phyloP scores from a whole-genome alignment of 2,888 invertebrate species.

The Cantharis rustica region DNA sequence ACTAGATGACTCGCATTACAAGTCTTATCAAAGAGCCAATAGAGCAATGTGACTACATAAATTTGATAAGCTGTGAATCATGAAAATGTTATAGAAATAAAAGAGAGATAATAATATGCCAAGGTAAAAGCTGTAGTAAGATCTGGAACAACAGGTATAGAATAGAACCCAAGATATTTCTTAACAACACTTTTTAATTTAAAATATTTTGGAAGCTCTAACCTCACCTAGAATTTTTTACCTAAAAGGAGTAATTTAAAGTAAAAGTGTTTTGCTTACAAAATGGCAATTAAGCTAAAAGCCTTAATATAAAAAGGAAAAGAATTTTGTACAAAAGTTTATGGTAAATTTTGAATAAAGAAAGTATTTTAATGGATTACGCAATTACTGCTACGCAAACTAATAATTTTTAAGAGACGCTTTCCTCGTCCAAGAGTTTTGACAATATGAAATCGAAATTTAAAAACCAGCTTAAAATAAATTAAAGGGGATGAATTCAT shows the following conservation, averaged over 20 bases:
- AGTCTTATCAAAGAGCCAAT: too few species aligned
- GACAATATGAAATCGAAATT: constrained; percentile 6
- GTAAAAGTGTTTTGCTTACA: constrained; percentile 19
- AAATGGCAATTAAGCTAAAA: constrained; percentile 23
- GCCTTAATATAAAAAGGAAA: constrained; percentile 6
- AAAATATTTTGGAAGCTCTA: not conserved
- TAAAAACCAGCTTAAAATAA: not conserved
- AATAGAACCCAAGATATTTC: not conserved
- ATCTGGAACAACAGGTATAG: too few species aligned
- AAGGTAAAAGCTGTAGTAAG: too few species aligned
- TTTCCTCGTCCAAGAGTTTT: constrained; percentile 4
- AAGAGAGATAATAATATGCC: too few species aligned
- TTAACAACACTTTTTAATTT: not conserved
- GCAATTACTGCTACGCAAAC: constrained; percentile 15
- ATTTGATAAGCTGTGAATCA: too few species aligned
- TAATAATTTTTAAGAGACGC: not conserved
- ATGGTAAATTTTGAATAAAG: constrained; percentile 7
- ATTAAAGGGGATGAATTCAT: not conserved
- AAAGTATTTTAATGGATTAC: constrained; percentile 18
- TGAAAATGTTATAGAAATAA: too few species aligned
- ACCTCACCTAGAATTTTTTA: not conserved
- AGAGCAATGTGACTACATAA: too few species aligned
- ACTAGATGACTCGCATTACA: too few species aligned
- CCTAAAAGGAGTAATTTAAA: constrained; percentile 7
- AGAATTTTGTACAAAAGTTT: constrained; percentile 4